A percentile compares a stretch with the other conserved stretches of the same genome.
These are phyloP conservation scores for Isaurus tuberculatus DNA, from an alignment of 92 coral and sea anemone genomes.

Conservation along the genomic window DNA sequence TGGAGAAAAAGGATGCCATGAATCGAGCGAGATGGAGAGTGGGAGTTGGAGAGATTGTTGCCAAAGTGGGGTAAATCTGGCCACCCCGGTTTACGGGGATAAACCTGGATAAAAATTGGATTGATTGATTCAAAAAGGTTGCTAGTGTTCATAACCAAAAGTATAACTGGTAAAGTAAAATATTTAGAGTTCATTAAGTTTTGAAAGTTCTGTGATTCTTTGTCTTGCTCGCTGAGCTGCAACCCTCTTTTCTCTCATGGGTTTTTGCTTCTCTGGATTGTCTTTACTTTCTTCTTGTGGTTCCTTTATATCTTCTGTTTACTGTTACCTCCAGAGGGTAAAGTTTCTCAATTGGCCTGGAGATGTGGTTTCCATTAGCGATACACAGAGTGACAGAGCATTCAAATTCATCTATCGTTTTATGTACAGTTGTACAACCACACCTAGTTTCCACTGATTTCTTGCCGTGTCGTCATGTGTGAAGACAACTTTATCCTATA, in stretches of 20 bases:
- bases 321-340: constrained; percentile 51
- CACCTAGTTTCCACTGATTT: constrained; percentile 51
- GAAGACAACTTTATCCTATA: constrained; percentile 47
- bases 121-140: constrained; percentile 3
- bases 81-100: no score
- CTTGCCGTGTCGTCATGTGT: constrained; percentile 46
- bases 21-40: no score
- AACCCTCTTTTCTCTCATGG: not conserved
- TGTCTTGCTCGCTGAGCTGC: constrained; percentile 11
- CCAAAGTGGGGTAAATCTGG: no score
- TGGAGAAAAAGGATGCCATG: no score
- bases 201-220: not conserved
- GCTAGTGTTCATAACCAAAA: not conserved
- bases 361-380: constrained; percentile 21
- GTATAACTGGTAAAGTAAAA: constrained; percentile 15
- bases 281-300: constrained; percentile 8
- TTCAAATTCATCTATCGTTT: constrained; percentile 51
- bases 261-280: constrained; percentile 9
- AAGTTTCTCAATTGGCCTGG: constrained; percentile 49
- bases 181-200: constrained; percentile 1
- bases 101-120: no score
- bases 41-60: no score
- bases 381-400: constrained; percentile 47
- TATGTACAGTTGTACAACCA: constrained; percentile 31
- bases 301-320: not conserved